Evolutionary conservation across 1,140 invertebrate species (phyloP).

Genomic region (Bombus haemorrhoidalis): DNA sequence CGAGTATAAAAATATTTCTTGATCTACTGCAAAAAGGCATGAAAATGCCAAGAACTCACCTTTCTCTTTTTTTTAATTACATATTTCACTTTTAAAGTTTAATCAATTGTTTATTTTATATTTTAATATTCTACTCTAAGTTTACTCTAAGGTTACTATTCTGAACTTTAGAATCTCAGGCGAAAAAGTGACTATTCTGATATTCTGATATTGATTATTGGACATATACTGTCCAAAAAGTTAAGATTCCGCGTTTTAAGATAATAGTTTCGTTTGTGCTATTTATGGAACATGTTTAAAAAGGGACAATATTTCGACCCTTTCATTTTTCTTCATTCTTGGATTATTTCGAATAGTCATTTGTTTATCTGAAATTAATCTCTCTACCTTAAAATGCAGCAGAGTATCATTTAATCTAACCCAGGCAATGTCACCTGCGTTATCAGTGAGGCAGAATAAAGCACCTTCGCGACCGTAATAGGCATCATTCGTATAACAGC

Average conservation of each 20-base stretch:
- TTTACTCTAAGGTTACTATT: too few relatives aligned
- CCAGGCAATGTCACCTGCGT: slow-evolving; percentile 91
- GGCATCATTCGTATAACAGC: slow-evolving; percentile 87
- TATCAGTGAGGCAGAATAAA: slow-evolving; percentile 89
- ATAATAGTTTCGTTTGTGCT: too few relatives aligned
- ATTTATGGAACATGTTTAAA: too few relatives aligned
- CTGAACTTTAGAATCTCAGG: background rate
- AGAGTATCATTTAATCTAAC: slow-evolving; percentile 86
- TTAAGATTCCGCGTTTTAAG: too few relatives aligned
- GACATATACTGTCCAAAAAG: background rate
- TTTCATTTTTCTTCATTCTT: background rate
- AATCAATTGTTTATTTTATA: background rate
- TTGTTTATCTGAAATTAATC: background rate
- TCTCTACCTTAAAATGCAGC: slow-evolving; percentile 85
- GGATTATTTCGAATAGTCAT: background rate
- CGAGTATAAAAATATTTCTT: background rate
- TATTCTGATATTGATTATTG: background rate
- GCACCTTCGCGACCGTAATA: slow-evolving; percentile 92
- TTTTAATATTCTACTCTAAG: background rate
- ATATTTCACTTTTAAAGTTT: background rate
- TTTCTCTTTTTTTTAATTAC: background rate
- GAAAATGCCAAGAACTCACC: background rate
- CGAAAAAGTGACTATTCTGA: background rate
- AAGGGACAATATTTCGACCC: background rate
- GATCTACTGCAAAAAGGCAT: background rate